Base-by-base conservation (phyloP, 2,888 invertebrate species). In the Piscicola geometra region DNA sequence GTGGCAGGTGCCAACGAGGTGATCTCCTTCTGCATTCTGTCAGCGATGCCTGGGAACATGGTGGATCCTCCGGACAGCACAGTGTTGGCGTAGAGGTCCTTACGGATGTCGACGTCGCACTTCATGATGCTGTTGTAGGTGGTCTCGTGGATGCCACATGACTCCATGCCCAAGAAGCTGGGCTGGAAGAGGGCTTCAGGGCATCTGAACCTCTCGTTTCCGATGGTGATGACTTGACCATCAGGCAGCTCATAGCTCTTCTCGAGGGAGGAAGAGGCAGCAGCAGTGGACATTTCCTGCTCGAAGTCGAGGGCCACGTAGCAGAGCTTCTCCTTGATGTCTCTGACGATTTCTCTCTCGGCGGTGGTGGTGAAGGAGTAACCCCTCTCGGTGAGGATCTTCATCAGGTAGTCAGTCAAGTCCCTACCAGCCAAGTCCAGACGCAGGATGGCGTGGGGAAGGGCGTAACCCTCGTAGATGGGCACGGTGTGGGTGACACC, bases 1-100 rank as follows among this genome's bases (percentile, higher is more conserved):
- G 89, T 89, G 81, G 86, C 84, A 75, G 89, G 89, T 69, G 89
- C 89, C 81, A 94, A 89, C 77, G 93, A 91, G 79, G 93, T 93
- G 88, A 94, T 94, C 89, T 95, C 95, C 88, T 94, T 95, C 88
- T 95, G 94, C 94, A 95, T 94, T 83, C 95, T 90, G 88, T 95
- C 95, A 82, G 94, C 94, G 86, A 95, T 94, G 89, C 95, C 91
- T 79, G 94, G 94, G 88, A 92, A 95, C 94, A 95, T 95, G 87
- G 94, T 94, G 88, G 93, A 93, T 83, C 94, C 94, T 81, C 93
- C 93, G 80, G 93, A 93, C 83, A 93, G 89, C 86, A 93, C 93
- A 81, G 92, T 85, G 82, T 86, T 86, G 78, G 84, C 93, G 76
- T 84, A 84, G 81, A 84, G 80, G 80, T 84, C 84, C 79, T 83